Evolutionary conservation across 2,888 invertebrate genomes (phyloP), one percentile per base, ranked within the genome.

Genomic region (Norana najaformis): DNA sequence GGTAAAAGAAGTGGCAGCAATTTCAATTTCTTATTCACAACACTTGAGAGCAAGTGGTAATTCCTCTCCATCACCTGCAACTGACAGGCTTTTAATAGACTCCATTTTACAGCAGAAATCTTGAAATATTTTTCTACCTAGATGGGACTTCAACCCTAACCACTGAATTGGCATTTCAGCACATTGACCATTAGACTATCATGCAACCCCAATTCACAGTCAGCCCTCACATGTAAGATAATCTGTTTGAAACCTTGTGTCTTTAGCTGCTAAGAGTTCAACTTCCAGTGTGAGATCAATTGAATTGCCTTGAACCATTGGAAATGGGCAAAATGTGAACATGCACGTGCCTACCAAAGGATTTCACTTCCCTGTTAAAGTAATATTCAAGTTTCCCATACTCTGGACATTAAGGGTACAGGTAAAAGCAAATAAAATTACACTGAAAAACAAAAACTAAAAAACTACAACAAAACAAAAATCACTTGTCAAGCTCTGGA

Each of bases 221-320:
- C 69, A 69, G n/a, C 11, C 69, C 13, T n/a, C 69, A 69, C 8
- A 8, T 69, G n/a, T 69, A 30, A 69, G 3, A 69, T 69, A 69
- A 69, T 69, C n/a, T n/a, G 11, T 47, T 69, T 30, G 30, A 69
- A 69, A 69, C 30, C 30, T 69, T 11, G 8, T 41, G 69, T 69
- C n/a, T 69, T n/a, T n/a, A n/a, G 11, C n/a, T 69, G 30, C 69
- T n/a, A 8, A 69, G 69, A 69, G 69, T 69, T 69, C 30, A 69
- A n/a, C 69, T n/a, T n/a, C 69, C 30, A 69, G n/a, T 23, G 23
- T 47, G 23, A 23, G 20, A 69, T 69, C 69, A 69, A 69, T n/a
- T 69, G 69, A n/a, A 69, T n/a, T 69, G 69, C 69, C 69, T 69
- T n/a, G 69, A 69, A 69, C n/a, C 16, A 69, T 69, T 69, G 69